These are phyloP conservation scores for Pseudomyrmex cubaensis DNA, from an alignment of 1,140 invertebrate species.

Conservation along the genomic window DNA sequence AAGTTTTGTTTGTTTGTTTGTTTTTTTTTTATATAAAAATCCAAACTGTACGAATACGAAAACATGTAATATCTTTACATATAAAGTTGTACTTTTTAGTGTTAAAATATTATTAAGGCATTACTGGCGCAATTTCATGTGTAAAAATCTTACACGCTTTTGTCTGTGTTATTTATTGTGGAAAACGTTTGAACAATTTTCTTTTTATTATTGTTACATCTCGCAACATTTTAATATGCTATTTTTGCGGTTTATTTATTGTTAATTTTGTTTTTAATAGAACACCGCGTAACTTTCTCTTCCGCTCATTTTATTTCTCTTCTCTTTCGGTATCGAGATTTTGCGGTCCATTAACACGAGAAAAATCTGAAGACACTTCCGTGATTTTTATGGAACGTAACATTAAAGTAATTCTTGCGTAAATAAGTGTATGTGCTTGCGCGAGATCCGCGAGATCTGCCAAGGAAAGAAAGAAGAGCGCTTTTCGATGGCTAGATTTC, in stretches of 20 bases:
- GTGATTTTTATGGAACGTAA: conserved; percentile 58
- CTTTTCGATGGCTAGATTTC: conserved; percentile 30
- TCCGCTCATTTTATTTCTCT: conserved; percentile 52
- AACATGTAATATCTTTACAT: no score
- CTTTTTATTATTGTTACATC: background rate
- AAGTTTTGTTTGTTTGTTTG: background rate
- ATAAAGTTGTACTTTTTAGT: no score
- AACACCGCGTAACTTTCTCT: conserved; percentile 44
- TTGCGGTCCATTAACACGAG: conserved; percentile 57
- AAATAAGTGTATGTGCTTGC: conserved; percentile 61
- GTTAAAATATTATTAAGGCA: background rate
- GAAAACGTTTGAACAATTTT: no score
- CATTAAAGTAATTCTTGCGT: conserved; percentile 73
- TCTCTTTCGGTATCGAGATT: conserved; percentile 27
- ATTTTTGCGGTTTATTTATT: conserved; percentile 9
- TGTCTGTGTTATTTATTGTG: background rate
- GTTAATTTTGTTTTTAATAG: conserved; percentile 26
- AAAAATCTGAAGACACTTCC: conserved; percentile 51
- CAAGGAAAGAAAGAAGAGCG: background rate
- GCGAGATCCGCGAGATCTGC: background rate
- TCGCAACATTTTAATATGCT: conserved; percentile 2
- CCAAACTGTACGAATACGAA: no score
- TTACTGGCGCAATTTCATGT: no score
- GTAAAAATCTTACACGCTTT: background rate
- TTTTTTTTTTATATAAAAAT: no score